These are phyloP conservation scores for Scopus umbretta DNA, from an alignment of 2,113 vertebrate species.

Conservation along the genomic window DNA sequence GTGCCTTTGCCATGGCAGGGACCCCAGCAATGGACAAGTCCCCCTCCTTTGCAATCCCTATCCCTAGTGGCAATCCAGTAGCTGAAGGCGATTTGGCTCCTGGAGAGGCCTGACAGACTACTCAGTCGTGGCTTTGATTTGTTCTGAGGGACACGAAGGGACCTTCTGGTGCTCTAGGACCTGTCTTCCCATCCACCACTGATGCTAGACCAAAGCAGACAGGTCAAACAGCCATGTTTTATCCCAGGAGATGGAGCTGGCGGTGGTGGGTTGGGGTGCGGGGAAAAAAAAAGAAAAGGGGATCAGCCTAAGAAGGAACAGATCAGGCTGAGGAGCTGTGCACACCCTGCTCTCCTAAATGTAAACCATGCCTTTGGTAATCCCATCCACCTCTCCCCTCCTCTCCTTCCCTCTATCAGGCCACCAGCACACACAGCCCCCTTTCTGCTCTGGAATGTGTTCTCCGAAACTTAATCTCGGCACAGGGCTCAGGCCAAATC, in stretches of 20 bases:
- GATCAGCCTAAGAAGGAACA: background rate
- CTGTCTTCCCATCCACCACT: background rate
- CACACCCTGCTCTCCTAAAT: conserved; percentile 39
- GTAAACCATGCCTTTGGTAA: conserved; percentile 58
- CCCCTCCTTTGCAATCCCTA: background rate
- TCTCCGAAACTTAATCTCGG: conserved; percentile 76
- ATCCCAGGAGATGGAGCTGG: background rate
- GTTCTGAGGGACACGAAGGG: background rate
- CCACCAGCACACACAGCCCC: conserved; percentile 73
- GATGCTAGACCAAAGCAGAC: background rate
- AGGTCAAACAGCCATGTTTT: background rate
- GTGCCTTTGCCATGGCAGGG: accelerated
- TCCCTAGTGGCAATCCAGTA: background rate
- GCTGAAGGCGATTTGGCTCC: background rate
- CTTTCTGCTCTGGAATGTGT: conserved; percentile 80
- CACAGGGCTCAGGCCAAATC: conserved; percentile 69
- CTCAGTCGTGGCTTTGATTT: background rate
- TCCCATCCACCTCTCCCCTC: conserved; percentile 57
- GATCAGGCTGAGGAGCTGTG: background rate
- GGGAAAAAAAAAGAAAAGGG: background rate
- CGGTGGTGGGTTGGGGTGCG: background rate
- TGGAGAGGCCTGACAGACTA: background rate
- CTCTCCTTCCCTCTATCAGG: conserved; percentile 40
- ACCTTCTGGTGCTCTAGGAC: background rate
- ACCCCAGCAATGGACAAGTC: background rate